Base-by-base conservation (phyloP, 2,113 vertebrate species). In the Actenoides lindsayi region DNA sequence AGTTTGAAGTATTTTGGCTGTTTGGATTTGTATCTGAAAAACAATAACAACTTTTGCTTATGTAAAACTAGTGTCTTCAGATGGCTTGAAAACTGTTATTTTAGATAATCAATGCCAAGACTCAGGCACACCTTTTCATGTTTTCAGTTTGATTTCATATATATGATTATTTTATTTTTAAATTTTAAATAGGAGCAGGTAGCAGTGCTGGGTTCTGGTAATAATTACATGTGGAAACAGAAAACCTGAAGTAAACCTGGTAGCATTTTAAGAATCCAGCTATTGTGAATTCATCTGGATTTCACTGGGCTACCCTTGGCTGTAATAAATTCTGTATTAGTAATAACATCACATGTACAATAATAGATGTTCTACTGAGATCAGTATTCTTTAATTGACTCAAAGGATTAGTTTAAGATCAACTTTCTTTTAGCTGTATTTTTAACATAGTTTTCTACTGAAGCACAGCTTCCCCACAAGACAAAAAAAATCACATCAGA, bases 221-320 rank as follows among this genome's bases (percentile, higher is more conserved):
- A 84, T 97, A 96, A 96, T 96, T 96, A 96, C 60, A 54, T 10
- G 64, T 18, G n/a, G 94, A 96, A 95, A 96, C 83, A 95, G 83
- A 96, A 96, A 92, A 96, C 76, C 71, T 81, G 68, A 94, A 93
- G 86, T 89, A 89, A 95, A 95, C 53, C 62, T 95, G 86, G 91
- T 95, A 96, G 96, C 96, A 93, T 95, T 94, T 96, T 95, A 97
- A 97, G 94, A 96, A 97, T 96, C 70, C 70, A 93, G 86, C 91
- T 78, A 63, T 94, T 92, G 71, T 92, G 77, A 87, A 91, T 82
- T 87, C 94, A 97, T 96, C 96, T 97, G 96, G 95, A 94, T 95
- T 89, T 97, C 87, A 97, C 94, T 94, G 89, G 50, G 77, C 77
- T 95, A 96, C 94, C n/a, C 90, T 41, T 84, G 57, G 57, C 89